Evolutionary conservation across 1,140 invertebrate species (phyloP).

Genomic region (Drosophila nasuta): DNA sequence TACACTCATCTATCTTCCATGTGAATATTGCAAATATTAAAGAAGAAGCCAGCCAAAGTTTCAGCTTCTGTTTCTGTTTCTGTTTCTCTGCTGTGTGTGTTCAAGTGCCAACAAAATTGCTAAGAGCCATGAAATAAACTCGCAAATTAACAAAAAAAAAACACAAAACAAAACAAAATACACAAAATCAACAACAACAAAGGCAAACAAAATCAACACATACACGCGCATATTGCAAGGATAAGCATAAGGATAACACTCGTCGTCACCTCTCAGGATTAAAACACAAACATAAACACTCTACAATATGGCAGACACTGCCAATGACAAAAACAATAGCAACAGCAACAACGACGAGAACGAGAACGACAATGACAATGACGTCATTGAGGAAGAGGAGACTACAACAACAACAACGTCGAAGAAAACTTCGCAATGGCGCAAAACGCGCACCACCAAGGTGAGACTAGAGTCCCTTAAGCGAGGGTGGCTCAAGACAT

Average conservation of each 20-base stretch:
- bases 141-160: conserved; percentile 47
- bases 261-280: conserved; percentile 63
- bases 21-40: conserved; percentile 38
- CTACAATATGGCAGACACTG: conserved; percentile 78
- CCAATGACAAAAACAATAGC: conserved; percentile 55
- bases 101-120: conserved; percentile 43
- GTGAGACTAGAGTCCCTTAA: conserved; percentile 44
- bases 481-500: conserved; percentile 18
- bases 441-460: conserved; percentile 80
- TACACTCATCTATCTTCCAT: conserved; percentile 4
- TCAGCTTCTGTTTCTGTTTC: conserved; percentile 6
- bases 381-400: conserved; percentile 68
- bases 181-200: conserved; percentile 21
- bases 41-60: conserved; percentile 29
- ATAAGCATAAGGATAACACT: conserved; percentile 57
- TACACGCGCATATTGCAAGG: conserved; percentile 22
- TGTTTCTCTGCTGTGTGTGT: conserved; percentile 12
- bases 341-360: conserved; percentile 18
- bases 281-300: conserved; percentile 59
- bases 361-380: conserved; percentile 41
- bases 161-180: background rate
- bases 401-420: conserved; percentile 68
- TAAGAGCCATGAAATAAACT: conserved; percentile 54
- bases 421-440: conserved; percentile 79
- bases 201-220: conserved; percentile 7